These are phyloP conservation scores for Hapalemur alaotrensis DNA, from an alignment of 2,797 vertebrate species.

Conservation along the genomic window DNA sequence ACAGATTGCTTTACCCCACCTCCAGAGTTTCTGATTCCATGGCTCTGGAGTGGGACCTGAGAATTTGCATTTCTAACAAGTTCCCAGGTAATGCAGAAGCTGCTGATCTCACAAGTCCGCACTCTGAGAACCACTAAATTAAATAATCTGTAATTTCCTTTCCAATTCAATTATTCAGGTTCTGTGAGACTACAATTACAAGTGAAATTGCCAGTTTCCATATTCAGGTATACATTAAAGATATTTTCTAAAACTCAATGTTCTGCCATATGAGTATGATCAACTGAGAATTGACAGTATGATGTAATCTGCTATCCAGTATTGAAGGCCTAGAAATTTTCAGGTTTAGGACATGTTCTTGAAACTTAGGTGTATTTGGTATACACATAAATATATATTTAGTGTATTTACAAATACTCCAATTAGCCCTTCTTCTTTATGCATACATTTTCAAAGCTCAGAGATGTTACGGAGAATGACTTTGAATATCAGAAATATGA, in stretches of 20 bases:
- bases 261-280: background rate
- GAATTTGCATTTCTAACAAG: background rate
- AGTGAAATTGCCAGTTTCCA: background rate
- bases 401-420: background rate
- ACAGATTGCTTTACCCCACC: background rate
- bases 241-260: background rate
- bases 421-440: background rate
- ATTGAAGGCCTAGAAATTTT: background rate
- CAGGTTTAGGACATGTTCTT: background rate
- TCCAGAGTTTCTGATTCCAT: background rate
- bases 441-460: background rate
- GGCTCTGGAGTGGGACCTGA: background rate
- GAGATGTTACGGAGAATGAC: background rate
- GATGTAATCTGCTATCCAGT: background rate
- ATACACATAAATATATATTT: background rate
- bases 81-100: background rate
- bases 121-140: background rate
- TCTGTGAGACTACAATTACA: background rate
- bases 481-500: constrained; percentile 17
- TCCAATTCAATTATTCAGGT: background rate
- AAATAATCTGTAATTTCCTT: background rate
- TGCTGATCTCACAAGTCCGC: background rate
- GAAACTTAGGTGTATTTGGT: background rate
- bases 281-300: background rate
- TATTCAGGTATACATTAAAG: background rate